These are phyloP conservation scores for Amphimedon queenslandica DNA, from an alignment of 37 sponge, comb jelly and placozoan genomes.

Conservation along the genomic window DNA sequence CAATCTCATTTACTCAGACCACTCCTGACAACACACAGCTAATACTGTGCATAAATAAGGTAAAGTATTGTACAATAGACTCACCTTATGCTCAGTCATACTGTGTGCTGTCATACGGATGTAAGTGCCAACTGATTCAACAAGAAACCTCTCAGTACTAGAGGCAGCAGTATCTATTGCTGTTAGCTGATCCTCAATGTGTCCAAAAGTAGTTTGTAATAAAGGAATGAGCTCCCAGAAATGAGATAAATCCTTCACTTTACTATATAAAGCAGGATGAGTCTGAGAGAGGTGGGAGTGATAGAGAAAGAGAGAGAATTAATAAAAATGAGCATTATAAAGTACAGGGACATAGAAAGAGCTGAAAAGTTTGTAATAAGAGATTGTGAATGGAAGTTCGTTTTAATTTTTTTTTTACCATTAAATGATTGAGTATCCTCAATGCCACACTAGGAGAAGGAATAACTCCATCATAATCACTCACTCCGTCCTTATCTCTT, in stretches of 20 bases:
- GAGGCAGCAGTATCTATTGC: neutral
- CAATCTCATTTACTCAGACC: no score
- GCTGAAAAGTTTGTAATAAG: no score
- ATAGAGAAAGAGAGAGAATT: conserved; percentile 20
- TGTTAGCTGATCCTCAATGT: neutral
- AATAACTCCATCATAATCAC: no score
- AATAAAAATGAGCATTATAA: conserved; percentile 6
- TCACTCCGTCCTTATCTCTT: no score
- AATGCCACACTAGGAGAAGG: no score
- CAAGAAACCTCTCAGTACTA: neutral
- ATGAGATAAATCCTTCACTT: neutral
- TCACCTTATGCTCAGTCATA: neutral
- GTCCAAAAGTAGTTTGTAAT: neutral
- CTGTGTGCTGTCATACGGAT: neutral
- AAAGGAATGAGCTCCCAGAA: neutral
- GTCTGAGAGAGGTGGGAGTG: conserved; percentile 8
- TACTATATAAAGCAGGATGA: neutral
- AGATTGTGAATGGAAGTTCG: no score
- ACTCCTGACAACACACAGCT: no score
- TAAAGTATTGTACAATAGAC: no score
- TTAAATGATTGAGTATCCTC: no score
- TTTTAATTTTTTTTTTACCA: no score
- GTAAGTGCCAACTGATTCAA: neutral
- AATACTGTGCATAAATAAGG: no score
- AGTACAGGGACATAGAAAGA: neutral